Evolutionary conservation across 2,888 invertebrate species (phyloP).

Genomic region (Neoscelio sp.): DNA sequence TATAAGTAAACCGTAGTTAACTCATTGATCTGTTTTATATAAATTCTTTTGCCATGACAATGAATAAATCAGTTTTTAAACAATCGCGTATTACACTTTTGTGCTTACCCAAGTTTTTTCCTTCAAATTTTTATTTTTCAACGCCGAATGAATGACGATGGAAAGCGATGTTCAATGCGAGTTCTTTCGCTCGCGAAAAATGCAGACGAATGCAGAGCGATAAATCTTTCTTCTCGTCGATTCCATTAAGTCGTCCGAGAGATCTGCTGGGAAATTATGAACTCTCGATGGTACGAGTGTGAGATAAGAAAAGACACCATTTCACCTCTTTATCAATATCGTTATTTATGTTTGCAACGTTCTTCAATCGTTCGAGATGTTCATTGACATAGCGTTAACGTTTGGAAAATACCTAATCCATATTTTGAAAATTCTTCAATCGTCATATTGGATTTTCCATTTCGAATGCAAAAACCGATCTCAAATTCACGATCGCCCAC

Average conservation of each 20-base stretch:
- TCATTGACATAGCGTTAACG: constrained; percentile 31
- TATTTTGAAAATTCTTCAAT: too few relatives aligned
- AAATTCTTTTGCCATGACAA: too few relatives aligned
- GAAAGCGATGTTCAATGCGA: constrained; percentile 33
- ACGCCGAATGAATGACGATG: constrained; percentile 20
- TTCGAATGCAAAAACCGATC: too few relatives aligned
- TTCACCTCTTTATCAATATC: constrained; percentile 61
- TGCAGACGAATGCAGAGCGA: constrained; percentile 61
- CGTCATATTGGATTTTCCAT: too few relatives aligned
- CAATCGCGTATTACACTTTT: constrained; percentile 17
- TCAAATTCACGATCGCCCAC: too few relatives aligned
- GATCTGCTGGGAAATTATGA: constrained; percentile 65
- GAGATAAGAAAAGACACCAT: constrained; percentile 50
- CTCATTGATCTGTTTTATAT: too few relatives aligned
- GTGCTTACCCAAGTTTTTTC: constrained; percentile 34
- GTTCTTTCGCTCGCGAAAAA: constrained; percentile 51
- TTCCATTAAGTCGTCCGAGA: constrained; percentile 59
- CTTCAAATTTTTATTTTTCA: constrained; percentile 34
- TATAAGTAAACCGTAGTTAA: too few relatives aligned
- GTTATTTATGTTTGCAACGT: constrained; percentile 55
- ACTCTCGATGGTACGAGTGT: constrained; percentile 46
- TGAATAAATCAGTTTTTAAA: constrained; percentile 25
- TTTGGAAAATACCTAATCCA: too few relatives aligned
- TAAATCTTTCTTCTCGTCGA: constrained; percentile 62
- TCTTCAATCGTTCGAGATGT: not conserved